phyloP scores from a whole-genome alignment of 2,113 vertebrate genomes.

The Corythoichthys haematopterus region DNA sequence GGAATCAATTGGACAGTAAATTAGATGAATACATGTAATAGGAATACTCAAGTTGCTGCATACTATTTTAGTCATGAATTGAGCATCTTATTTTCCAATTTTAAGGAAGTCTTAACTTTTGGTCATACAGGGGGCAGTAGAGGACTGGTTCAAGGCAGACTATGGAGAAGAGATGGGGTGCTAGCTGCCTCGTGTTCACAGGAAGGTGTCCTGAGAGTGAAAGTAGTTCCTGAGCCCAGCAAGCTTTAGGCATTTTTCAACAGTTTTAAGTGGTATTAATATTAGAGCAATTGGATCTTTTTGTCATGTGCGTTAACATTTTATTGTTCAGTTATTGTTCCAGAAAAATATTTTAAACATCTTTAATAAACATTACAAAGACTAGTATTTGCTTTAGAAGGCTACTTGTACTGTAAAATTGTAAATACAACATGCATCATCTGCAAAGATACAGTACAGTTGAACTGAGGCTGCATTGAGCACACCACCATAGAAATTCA shows the following conservation, averaged over 20 bases:
- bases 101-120: background rate
- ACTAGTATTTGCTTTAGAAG: no score
- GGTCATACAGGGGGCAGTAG: constrained; percentile 77
- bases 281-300: background rate
- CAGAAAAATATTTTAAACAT: background rate
- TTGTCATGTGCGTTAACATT: background rate
- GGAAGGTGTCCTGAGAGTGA: constrained; percentile 84
- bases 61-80: background rate
- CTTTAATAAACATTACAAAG: no score
- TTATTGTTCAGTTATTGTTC: background rate
- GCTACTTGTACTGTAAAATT: no score
- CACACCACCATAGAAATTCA: no score
- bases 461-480: no score
- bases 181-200: constrained; percentile 87
- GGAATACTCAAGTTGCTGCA: background rate
- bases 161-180: constrained; percentile 88
- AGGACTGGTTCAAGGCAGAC: constrained; percentile 82
- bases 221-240: constrained; percentile 54
- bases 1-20: no score
- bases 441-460: no score
- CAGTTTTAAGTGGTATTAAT: background rate
- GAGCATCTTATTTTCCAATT: background rate
- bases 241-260: constrained; percentile 71
- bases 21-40: background rate
- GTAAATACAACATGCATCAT: no score